phyloP scores from a whole-genome alignment of 2,113 vertebrate species.

The Takifugu flavidus region DNA sequence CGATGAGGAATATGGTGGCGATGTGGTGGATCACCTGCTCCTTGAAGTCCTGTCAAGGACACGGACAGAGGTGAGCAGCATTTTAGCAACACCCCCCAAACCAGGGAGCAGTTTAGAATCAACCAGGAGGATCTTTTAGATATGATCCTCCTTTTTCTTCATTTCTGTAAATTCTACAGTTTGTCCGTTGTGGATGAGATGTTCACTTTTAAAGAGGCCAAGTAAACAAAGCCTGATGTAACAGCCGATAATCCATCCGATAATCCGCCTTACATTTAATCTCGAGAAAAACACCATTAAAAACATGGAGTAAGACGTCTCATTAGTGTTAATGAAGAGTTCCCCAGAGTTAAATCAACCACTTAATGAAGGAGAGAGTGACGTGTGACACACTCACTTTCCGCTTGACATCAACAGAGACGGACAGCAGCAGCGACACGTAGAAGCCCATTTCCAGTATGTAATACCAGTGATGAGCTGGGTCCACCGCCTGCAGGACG shows the following conservation, averaged over 20 bases:
- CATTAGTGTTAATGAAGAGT: neutral
- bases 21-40: slow-evolving; percentile 89
- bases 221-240: slow-evolving; percentile 22
- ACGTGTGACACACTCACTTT: slow-evolving; percentile 80
- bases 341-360: neutral
- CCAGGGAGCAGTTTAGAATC: no score
- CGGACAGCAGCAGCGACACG: slow-evolving; percentile 81
- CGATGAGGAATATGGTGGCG: slow-evolving; percentile 83
- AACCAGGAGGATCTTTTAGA: no score
- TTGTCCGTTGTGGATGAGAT: neutral
- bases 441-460: slow-evolving; percentile 88
- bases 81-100: neutral
- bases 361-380: neutral
- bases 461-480: slow-evolving; percentile 86
- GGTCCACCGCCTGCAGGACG: slow-evolving; percentile 73
- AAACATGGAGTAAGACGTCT: slow-evolving; percentile 6
- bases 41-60: slow-evolving; percentile 82
- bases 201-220: neutral
- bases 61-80: slow-evolving; percentile 9
- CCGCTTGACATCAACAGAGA: slow-evolving; percentile 88
- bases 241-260: slow-evolving; percentile 23
- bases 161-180: neutral
- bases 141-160: no score
- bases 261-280: slow-evolving; percentile 18
- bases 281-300: slow-evolving; percentile 20